Evolutionary conservation across 2,113 vertebrate species (phyloP), one percentile per base, ranked within the genome.

Genomic region (Hymenochirus boettgeri): DNA sequence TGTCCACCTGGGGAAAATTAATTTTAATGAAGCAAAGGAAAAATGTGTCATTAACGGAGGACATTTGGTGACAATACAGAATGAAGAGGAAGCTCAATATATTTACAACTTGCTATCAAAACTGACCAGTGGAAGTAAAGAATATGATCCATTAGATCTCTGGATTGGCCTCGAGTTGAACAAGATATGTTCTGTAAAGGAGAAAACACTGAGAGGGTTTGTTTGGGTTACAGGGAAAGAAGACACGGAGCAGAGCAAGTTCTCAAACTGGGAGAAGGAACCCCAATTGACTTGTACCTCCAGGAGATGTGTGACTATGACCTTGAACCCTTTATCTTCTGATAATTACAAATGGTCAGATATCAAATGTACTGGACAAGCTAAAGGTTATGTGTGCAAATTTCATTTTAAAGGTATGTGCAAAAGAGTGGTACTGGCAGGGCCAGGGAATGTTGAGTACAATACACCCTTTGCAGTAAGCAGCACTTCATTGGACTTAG

Each of bases 351-450:
- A 60, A 29, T 90, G 88, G 88, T n/a, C 26, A 0, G 83, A 83
- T 5, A 39, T 72, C 0, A 8, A 46, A 86, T 87, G 37, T 69
- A 75, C 1, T 1, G 0, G 2, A 1, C 2, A 0, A 3, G 3
- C 1, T 0, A 73, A 82, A 0, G 85, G 84, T 31, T 89, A 83
- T 37, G 60, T 90, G 64, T 90, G 88, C 81, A 88, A 88, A 58
- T 90, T 89, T 75, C 83, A 61, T 73, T 89, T 88, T 60, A 79
- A 58, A 52, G 88, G 88, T 1, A 89, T 88, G 86, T 90, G 88
- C 12, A 73, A 61, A 0, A 73, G 71, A 0, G 60, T 85, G 51
- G 62, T 61, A 0, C 70, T 89, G 55, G 82, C 78, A 0, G 86
- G 84, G 0, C 79, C 77, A 0, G 85, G 82, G 0, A 0, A 10